Base-by-base conservation (phyloP, 1,140 invertebrate genomes). In the Anadara kagoshimensis region DNA sequence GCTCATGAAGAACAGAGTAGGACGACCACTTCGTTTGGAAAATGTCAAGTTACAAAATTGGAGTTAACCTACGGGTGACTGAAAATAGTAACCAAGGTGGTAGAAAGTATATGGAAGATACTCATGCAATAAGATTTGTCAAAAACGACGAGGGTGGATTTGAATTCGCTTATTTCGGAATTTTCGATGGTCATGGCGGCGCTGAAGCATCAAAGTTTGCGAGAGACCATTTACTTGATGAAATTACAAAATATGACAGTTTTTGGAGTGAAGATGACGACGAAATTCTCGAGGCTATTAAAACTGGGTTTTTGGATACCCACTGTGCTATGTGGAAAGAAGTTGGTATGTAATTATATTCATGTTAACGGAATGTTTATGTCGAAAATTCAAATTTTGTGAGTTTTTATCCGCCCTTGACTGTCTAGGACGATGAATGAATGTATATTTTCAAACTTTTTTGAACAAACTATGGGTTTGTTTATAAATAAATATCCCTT, bases 61-160 rank as follows among this genome's bases (percentile, higher is more conserved):
- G 83, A 41, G 83, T 86, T 53, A 89, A 89, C 71, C 92, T 98
- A 83, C 93, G 97, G 78, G 96, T 98, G 57, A 98, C 96, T 73
- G 96, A 95, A 73, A 95, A 97, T 88, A 96, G 95, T 88, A 95
- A 95, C 89, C 97, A 98, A 92, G 97, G 97, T 83, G 96, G 96
- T 72, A 92, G 97, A 82, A 97, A 97, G 89, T 98, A 99, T 89
- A 99, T 99, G 97, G 97, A 99, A 92, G 97, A 99, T 92, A 95
- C 95, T 90, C 97, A 97, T 92, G 94, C 94, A 69, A 96, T 98
- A 24, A 81, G 84, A 73, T 89, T 87, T 79, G 79, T 85, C 18
- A 83, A 82, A 81, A 83, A 84, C 67, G 81, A 83, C 73, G 96
- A 95, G 75, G 86, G 78, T 43, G 88, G 84, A 56, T 86, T 85